A percentile compares a stretch with the other conserved stretches of the same genome.
Evolutionary conservation across 2,888 invertebrate species (phyloP).

Genomic region (Drosophila dives): DNA sequence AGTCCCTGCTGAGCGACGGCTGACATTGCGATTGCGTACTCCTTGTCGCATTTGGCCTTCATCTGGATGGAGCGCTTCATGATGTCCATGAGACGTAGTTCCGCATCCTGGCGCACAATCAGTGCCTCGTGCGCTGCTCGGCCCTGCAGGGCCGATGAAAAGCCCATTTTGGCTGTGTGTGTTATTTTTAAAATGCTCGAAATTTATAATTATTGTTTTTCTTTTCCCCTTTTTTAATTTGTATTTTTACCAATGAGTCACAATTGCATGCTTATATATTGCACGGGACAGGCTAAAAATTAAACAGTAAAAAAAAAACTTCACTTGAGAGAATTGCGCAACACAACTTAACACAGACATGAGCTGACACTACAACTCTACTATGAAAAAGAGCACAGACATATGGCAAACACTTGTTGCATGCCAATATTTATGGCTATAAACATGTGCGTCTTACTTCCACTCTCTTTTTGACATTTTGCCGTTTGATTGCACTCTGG

Average conservation of each 20-base stretch:
- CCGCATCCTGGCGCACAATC: slow-evolving; percentile 95
- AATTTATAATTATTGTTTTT: slow-evolving; percentile 22
- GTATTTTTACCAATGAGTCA: slow-evolving; percentile 51
- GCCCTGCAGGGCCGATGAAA: slow-evolving; percentile 94
- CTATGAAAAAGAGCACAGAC: slow-evolving; percentile 33
- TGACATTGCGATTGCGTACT: slow-evolving; percentile 93
- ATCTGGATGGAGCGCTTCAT: slow-evolving; percentile 94
- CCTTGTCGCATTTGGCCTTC: slow-evolving; percentile 96
- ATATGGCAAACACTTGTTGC: slow-evolving; percentile 76
- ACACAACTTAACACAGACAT: slow-evolving; percentile 17
- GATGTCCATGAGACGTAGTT: slow-evolving; percentile 95
- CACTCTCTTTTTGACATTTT: slow-evolving; percentile 50
- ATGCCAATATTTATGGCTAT: slow-evolving; percentile 52
- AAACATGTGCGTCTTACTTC: slow-evolving; percentile 38
- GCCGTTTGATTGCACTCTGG: slow-evolving; percentile 14
- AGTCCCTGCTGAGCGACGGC: slow-evolving; percentile 93
- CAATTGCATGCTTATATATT: slow-evolving; percentile 33
- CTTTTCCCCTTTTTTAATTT: slow-evolving; percentile 11
- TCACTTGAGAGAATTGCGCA: slow-evolving; percentile 52
- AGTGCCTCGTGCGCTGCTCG: slow-evolving; percentile 96
- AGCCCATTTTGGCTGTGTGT: slow-evolving; percentile 88
- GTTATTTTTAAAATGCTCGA: slow-evolving; percentile 12
- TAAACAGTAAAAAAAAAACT: slow-evolving; percentile 30
- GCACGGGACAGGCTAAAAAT: slow-evolving; percentile 34
- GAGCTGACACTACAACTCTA: neutral